These are phyloP conservation scores for Pogona vitticeps DNA, from an alignment of 2,113 vertebrate species.

Conservation along the genomic window DNA sequence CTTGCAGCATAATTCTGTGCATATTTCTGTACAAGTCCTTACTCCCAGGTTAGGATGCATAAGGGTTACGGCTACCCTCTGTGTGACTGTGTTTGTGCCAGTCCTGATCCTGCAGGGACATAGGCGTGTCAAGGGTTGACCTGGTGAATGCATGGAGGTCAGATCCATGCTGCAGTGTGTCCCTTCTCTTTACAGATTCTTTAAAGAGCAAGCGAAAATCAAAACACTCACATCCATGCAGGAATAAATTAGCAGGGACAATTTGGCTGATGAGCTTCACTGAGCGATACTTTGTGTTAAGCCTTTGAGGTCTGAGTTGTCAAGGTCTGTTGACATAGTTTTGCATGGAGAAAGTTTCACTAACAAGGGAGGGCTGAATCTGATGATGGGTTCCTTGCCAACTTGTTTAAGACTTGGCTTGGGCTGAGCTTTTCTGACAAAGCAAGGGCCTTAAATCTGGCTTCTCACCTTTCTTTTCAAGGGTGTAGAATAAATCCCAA, in stretches of 20 bases:
- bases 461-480: slow-evolving; percentile 52
- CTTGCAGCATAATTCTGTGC: background rate
- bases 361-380: background rate
- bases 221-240: background rate
- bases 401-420: slow-evolving; percentile 5
- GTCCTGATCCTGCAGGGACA: background rate
- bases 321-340: slow-evolving; percentile 17
- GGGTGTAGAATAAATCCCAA: background rate
- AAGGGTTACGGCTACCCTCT: background rate
- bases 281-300: background rate
- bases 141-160: background rate
- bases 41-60: background rate
- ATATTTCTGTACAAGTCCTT: background rate
- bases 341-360: background rate
- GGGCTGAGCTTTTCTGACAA: background rate
- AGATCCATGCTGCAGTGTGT: background rate
- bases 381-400: background rate
- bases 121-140: background rate
- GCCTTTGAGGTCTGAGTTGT: slow-evolving; percentile 11
- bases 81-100: background rate
- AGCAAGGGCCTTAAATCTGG: background rate
- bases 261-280: background rate
- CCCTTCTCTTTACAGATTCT: background rate
- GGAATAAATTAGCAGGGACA: slow-evolving; percentile 21
- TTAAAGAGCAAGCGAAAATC: background rate